Conservation (phyloP, 1,140 invertebrate species). For the Paramacrobiotus metropolitanus region DNA sequence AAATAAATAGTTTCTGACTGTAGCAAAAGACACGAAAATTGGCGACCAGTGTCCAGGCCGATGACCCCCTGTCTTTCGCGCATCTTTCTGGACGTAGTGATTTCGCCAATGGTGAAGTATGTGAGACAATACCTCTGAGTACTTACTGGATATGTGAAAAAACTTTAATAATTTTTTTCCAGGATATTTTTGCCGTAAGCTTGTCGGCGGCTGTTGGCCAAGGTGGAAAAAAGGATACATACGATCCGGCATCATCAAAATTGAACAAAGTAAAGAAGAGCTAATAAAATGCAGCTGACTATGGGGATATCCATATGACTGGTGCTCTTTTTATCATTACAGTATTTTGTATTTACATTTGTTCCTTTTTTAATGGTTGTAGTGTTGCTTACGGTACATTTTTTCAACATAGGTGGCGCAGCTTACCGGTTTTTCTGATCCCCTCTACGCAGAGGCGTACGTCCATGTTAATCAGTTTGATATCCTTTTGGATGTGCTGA, state of each 20-base stretch:
- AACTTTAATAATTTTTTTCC: conserved; percentile 9
- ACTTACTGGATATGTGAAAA: too few relatives aligned
- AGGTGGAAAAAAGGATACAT: conserved; percentile 29
- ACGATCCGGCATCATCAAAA: conserved; percentile 33
- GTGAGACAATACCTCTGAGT: not conserved
- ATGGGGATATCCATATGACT: too few relatives aligned
- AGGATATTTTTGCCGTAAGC: conserved; percentile 79
- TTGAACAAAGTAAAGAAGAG: conserved; percentile 42
- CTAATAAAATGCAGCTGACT: too few relatives aligned
- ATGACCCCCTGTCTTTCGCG: conserved; percentile 60
- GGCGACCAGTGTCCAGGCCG: conserved; percentile 46
- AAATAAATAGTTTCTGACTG: conserved; percentile 16
- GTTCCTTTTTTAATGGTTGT: too few relatives aligned
- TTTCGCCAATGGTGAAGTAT: not conserved
- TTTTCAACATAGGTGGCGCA: conserved; percentile 64
- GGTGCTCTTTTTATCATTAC: too few relatives aligned
- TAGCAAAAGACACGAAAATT: conserved; percentile 32
- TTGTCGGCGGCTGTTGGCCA: conserved; percentile 67
- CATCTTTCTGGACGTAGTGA: conserved; percentile 35
- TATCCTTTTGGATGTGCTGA: conserved; percentile 80
- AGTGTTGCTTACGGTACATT: too few relatives aligned
- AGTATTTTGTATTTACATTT: too few relatives aligned
- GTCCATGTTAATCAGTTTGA: conserved; percentile 98
- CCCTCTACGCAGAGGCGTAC: conserved; percentile 95
- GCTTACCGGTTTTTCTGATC: conserved; percentile 95